phyloP scores from a whole-genome alignment of 1,140 invertebrate species.

The Lasioglossum albipes region DNA sequence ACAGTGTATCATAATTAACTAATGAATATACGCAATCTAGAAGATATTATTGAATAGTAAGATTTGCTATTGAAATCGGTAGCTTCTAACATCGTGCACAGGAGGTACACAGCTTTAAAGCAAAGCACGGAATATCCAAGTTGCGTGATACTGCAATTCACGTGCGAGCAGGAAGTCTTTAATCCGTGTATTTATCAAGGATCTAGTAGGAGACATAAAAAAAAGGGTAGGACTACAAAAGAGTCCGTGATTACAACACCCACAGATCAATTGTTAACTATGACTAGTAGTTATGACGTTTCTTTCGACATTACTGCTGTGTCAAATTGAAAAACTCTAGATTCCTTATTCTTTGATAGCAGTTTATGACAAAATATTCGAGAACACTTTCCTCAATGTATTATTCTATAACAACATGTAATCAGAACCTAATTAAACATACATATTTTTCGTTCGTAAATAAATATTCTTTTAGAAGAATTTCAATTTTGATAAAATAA shows the following conservation, averaged over 20 bases:
- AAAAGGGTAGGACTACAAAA: not conserved
- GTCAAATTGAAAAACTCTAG: too few relatives aligned
- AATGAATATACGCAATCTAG: too few relatives aligned
- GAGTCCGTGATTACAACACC: not conserved
- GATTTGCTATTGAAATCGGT: not conserved
- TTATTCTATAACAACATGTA: too few relatives aligned
- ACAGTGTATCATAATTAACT: too few relatives aligned
- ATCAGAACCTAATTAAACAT: too few relatives aligned
- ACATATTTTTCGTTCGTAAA: too few relatives aligned
- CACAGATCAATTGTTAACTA: not conserved
- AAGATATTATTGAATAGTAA: not conserved
- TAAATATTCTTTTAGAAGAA: too few relatives aligned
- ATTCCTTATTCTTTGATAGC: not conserved
- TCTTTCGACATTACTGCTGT: not conserved
- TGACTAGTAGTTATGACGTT: not conserved
- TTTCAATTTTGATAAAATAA: too few relatives aligned
- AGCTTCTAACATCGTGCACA: not conserved
- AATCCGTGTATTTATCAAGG: constrained; percentile 53
- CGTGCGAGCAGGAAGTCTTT: constrained; percentile 45
- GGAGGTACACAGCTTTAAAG: not conserved
- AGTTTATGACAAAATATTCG: not conserved
- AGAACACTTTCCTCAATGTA: too few relatives aligned
- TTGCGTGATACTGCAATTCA: constrained; percentile 61
- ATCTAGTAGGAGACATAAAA: not conserved
- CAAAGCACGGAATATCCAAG: constrained; percentile 54